Evolutionary conservation across 2,113 vertebrate species (phyloP), one percentile per base, ranked within the genome.

Genomic region (Zosterops lateralis): DNA sequence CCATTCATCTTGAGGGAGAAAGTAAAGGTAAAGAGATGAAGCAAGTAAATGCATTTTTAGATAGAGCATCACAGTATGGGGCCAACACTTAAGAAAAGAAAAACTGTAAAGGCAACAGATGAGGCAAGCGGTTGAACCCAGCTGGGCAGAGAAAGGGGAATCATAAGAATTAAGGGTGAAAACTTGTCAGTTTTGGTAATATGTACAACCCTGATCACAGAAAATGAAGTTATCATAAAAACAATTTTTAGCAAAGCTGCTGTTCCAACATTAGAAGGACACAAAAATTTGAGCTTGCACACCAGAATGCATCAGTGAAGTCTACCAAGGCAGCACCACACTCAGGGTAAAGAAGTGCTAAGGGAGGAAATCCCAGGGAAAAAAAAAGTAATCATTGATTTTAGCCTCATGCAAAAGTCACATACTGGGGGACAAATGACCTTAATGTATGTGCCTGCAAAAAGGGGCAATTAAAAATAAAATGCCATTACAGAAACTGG

Each of bases 51-150:
- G n/a, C 29, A 17, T 77, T 61, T 19, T 32, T 25, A 84, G 18
- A 83, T 32, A 28, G 34, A 82, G 21, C 14, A 51, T 51, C 36
- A 47, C 11, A 60, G 13, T 47, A 38, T 7, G 9, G 14, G 17
- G n/a, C 60, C 34, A 80, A 44, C 34, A 40, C 7, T 53, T 47
- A 50, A 62, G 22, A 79, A 36, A 12, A 79, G 26, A 92, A 24
- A 66, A 88, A 51, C 13, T 28, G 8, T 31, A 50, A 82, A 72
- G 32, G 25, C 42, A 75, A 53, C 4, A 78, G 21, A 48, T 0
- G 0, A 28, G 18, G 24, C 0, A 1, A 64, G 28, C 15, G 54
- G 40, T n/a, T 18, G 11, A 86, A 79, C 6, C 7, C 18, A 73
- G 24, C n/a, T 51, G 20, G 38, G 18, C 16, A 78, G 7, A 94